phyloP scores from a whole-genome alignment of 2,113 vertebrate genomes.

The Otolemur garnettii region DNA sequence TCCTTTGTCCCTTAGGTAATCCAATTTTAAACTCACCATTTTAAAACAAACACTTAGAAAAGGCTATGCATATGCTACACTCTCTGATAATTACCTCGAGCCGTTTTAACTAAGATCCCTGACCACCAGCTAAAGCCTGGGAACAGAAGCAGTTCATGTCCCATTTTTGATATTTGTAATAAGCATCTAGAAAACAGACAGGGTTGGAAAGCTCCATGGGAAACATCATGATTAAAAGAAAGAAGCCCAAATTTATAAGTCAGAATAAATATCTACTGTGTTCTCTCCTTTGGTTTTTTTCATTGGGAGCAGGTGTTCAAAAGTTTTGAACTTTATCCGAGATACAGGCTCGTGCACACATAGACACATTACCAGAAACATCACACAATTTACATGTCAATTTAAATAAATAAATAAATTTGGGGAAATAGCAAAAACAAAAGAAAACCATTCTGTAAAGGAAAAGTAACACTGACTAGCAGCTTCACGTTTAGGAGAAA shows the following conservation, averaged over 20 bases:
- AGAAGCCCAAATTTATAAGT: neutral
- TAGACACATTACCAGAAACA: neutral
- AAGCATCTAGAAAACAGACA: neutral
- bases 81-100: neutral
- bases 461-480: constrained; percentile 69
- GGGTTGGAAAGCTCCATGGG: neutral
- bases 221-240: neutral
- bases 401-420: neutral
- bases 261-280: neutral
- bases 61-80: neutral
- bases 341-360: neutral
- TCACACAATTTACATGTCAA: neutral
- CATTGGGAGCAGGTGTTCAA: neutral
- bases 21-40: neutral
- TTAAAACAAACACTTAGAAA: neutral
- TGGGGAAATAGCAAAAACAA: neutral
- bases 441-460: constrained; percentile 66
- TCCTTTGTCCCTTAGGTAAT: neutral
- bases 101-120: neutral
- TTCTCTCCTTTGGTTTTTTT: neutral
- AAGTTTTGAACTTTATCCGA: neutral
- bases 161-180: neutral
- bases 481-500: constrained; percentile 68
- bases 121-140: neutral
- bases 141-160: neutral